Percentiles rank a stretch among this genome's conserved stretches.
Evolutionary conservation across 30 jellyfish, hydroid and myxozoan species (phyloP).

Genomic region (Aurelia sp.): DNA sequence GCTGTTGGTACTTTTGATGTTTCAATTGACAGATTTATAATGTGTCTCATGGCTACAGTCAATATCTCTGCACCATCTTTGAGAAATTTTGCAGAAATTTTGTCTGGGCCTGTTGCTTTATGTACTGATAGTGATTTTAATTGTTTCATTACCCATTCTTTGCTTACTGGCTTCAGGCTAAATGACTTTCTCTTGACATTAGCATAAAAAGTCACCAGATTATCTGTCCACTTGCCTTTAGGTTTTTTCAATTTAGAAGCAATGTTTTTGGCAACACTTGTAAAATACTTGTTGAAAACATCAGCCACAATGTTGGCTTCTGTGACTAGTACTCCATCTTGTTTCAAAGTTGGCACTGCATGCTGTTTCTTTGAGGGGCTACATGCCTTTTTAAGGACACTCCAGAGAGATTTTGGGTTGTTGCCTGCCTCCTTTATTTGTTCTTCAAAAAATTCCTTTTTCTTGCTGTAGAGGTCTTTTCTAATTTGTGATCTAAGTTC

Average conservation of each 20-base stretch:
- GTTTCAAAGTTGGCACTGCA: slow-evolving; percentile 56
- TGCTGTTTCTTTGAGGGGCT: slow-evolving; percentile 46
- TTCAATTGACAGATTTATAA: not conserved
- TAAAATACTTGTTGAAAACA: slow-evolving; percentile 36
- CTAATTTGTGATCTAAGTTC: slow-evolving; percentile 52
- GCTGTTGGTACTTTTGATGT: not conserved
- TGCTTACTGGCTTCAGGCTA: slow-evolving; percentile 34
- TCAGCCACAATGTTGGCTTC: slow-evolving; percentile 55
- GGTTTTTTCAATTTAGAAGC: slow-evolving; percentile 33
- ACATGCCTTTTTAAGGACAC: slow-evolving; percentile 50
- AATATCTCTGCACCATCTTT: slow-evolving; percentile 17
- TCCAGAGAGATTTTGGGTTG: slow-evolving; percentile 45
- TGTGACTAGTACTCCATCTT: slow-evolving; percentile 49
- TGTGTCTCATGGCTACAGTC: slow-evolving; percentile 22
- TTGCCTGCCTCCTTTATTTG: slow-evolving; percentile 47
- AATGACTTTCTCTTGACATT: slow-evolving; percentile 35
- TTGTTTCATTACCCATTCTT: slow-evolving; percentile 41
- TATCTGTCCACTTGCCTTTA: slow-evolving; percentile 45
- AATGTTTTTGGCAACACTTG: slow-evolving; percentile 49
- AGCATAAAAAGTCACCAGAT: slow-evolving; percentile 36
- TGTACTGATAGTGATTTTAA: slow-evolving; percentile 35
- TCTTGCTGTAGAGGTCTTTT: slow-evolving; percentile 54
- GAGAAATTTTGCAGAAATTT: slow-evolving; percentile 2
- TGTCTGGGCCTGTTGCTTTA: slow-evolving; percentile 48
- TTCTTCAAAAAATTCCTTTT: slow-evolving; percentile 53